Evolutionary conservation across 2,888 invertebrate species (phyloP).

Genomic region (Hartigia nigra): DNA sequence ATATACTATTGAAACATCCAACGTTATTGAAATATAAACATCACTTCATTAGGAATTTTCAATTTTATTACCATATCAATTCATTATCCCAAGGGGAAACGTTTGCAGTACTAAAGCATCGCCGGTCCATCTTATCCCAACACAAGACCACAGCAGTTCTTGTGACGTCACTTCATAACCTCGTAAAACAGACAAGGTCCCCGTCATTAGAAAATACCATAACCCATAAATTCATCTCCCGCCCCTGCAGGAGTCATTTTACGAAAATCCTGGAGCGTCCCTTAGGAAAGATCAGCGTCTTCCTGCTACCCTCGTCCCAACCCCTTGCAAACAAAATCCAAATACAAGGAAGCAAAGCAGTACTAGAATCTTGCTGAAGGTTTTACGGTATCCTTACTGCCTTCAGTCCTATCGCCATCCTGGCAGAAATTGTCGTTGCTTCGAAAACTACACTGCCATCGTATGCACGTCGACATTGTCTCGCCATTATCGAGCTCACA

Average conservation of each 20-base stretch:
- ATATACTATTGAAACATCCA: not conserved
- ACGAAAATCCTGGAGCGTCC: not conserved
- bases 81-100: slow-evolving; percentile 61
- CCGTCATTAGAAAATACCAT: slow-evolving; percentile 59
- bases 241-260: not conserved
- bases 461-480: slow-evolving; percentile 22
- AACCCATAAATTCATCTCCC: slow-evolving; percentile 11
- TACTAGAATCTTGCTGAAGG: not conserved
- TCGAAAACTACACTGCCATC: slow-evolving; percentile 6
- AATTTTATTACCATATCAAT: slow-evolving; percentile 62
- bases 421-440: not conserved
- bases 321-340: not conserved
- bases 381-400: not conserved
- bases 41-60: slow-evolving; percentile 62
- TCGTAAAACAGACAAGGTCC: slow-evolving; percentile 58
- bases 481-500: slow-evolving; percentile 51
- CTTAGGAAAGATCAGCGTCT: not conserved
- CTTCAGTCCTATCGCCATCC: not conserved
- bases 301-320: not conserved
- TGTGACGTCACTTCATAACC: slow-evolving; percentile 62
- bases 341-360: not conserved
- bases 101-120: slow-evolving; percentile 43
- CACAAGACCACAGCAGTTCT: slow-evolving; percentile 26
- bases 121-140: not conserved
- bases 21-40: slow-evolving; percentile 31